Evolutionary conservation across 2,888 invertebrate species (phyloP).

Genomic region (Liodrosophila aerea): DNA sequence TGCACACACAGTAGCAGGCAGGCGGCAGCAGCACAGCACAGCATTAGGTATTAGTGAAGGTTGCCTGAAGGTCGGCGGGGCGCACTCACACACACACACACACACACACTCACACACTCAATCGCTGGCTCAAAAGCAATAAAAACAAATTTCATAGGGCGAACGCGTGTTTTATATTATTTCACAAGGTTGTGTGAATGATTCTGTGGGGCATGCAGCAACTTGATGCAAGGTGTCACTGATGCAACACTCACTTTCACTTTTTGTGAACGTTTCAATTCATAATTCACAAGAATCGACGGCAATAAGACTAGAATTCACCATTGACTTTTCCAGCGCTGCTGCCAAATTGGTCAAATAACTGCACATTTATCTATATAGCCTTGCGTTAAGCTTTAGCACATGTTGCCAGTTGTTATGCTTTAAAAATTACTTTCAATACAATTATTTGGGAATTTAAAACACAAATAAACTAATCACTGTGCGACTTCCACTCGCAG

Average conservation of each 20-base stretch:
- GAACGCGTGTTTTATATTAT: constrained; percentile 1
- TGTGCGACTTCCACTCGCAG: constrained; percentile 2
- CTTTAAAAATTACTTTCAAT: constrained; percentile 6
- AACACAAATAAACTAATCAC: constrained; percentile 36
- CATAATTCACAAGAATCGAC: constrained; percentile 32
- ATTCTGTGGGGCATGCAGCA: not conserved
- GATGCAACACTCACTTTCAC: constrained; percentile 54
- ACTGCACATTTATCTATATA: no score
- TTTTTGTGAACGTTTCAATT: constrained; percentile 51
- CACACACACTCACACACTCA: constrained; percentile 20
- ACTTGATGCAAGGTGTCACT: constrained; percentile 15
- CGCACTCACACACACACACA: constrained; percentile 36
- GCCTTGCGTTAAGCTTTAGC: no score
- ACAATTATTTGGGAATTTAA: constrained; percentile 9
- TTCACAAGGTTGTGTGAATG: not conserved
- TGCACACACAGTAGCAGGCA: constrained; percentile 33
- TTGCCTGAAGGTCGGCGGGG: constrained; percentile 81
- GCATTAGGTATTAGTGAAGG: constrained; percentile 71
- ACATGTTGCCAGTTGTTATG: no score
- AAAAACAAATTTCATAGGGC: constrained; percentile 8
- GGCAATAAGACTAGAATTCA: no score
- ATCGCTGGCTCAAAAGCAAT: constrained; percentile 13
- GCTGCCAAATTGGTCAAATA: no score
- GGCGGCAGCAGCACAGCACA: constrained; percentile 17
- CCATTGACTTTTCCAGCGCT: no score